Conservation (phyloP, 2,113 vertebrate species). For the Pycnonotus jocosus region DNA sequence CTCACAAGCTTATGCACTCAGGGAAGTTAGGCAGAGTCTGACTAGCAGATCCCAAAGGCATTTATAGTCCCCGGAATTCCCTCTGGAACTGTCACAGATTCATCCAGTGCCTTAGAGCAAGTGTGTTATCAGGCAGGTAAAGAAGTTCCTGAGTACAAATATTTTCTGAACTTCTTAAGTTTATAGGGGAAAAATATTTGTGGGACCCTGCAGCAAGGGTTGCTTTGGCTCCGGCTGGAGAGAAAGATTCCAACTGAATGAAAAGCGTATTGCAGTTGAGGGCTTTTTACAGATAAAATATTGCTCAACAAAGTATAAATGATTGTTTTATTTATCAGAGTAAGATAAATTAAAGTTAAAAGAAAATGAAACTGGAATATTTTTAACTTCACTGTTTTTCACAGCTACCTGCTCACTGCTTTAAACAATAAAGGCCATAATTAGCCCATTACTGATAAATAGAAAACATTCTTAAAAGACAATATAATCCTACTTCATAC, state of each 20-base stretch:
- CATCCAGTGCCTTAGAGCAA: background rate
- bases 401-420: background rate
- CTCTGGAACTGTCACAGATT: background rate
- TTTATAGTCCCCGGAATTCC: background rate
- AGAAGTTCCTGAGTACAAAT: background rate
- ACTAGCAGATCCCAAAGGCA: background rate
- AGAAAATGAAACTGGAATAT: background rate
- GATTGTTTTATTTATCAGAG: background rate
- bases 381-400: background rate
- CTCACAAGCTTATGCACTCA: background rate
- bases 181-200: background rate
- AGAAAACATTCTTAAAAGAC: background rate
- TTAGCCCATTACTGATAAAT: background rate
- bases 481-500: conserved; percentile 8
- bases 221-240: background rate
- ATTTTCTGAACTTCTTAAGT: background rate
- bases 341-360: background rate
- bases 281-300: background rate
- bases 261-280: background rate
- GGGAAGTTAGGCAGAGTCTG: background rate
- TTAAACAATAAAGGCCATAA: background rate
- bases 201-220: background rate
- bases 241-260: background rate
- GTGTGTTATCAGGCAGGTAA: background rate
- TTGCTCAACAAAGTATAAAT: background rate